Conservation (phyloP, 92 coral and sea anemone genomes). For the Epizoanthus rinbou region DNA sequence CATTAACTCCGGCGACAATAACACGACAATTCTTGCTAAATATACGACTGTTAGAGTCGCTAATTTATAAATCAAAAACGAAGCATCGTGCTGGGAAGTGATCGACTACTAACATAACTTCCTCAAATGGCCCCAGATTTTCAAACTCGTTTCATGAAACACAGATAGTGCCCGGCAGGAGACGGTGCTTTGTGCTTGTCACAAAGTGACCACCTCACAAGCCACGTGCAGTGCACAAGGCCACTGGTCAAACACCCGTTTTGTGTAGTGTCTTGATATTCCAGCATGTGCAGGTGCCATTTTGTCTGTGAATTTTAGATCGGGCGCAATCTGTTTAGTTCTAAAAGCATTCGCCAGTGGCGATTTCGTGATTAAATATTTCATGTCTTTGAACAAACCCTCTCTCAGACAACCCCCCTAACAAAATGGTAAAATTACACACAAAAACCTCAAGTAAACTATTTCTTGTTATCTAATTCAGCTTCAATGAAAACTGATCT, state of each 20-base stretch:
- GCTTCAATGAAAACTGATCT: constrained; percentile 28
- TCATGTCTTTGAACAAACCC: background rate
- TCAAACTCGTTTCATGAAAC: constrained; percentile 19
- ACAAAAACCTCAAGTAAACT: background rate
- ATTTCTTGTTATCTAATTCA: constrained; percentile 12
- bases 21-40: background rate
- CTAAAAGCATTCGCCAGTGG: constrained; percentile 3
- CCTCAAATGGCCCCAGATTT: constrained; percentile 32
- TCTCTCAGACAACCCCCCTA: background rate
- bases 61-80: background rate
- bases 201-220: constrained; percentile 4
- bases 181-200: constrained; percentile 9
- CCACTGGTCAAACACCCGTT: constrained; percentile 27
- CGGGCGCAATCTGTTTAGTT: background rate
- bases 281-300: constrained; percentile 26
- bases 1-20: background rate
- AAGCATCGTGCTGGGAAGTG: background rate
- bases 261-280: background rate
- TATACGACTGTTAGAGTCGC: background rate
- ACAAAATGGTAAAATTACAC: background rate
- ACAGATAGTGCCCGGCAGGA: constrained; percentile 24
- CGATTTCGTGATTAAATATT: background rate
- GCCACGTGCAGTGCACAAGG: constrained; percentile 34
- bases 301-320: constrained; percentile 2
- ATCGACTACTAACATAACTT: constrained; percentile 12